Conservation (phyloP, 92 coral and sea anemone genomes). For the Muricea muricata region DNA sequence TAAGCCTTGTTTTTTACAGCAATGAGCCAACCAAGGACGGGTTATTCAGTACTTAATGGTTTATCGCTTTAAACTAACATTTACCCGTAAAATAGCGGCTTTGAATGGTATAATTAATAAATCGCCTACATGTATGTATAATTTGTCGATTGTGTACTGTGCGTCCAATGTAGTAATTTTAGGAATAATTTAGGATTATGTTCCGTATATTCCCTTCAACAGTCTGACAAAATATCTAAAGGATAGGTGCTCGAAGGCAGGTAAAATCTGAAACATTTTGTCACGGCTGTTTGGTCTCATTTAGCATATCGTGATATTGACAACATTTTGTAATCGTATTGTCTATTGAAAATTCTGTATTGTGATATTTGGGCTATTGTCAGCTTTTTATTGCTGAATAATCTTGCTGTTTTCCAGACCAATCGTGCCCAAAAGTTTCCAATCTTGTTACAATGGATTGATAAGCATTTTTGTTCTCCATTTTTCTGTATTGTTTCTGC, state of each 20-base stretch:
- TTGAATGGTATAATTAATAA: not conserved
- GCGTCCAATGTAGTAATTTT: not conserved
- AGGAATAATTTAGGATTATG: not conserved
- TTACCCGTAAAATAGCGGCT: not conserved
- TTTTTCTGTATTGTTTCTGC: slow-evolving; percentile 11
- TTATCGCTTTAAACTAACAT: not conserved
- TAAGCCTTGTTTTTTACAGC: not conserved
- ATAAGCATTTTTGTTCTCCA: not conserved
- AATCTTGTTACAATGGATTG: not conserved
- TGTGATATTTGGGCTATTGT: slow-evolving; percentile 16
- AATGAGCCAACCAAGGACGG: not conserved
- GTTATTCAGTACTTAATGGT: not conserved
- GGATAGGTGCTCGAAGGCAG: not conserved
- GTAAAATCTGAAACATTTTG: not conserved
- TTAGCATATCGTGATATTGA: not conserved
- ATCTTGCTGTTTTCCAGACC: not conserved
- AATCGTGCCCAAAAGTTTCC: not conserved
- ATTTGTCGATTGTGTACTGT: not conserved
- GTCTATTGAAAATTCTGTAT: slow-evolving; percentile 28
- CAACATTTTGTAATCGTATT: not conserved
- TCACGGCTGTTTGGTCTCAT: not conserved
- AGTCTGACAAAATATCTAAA: not conserved
- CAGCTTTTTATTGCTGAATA: not conserved
- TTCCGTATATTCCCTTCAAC: not conserved
- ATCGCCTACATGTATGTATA: not conserved